Evolutionary conservation across 1,140 invertebrate genomes (phyloP), one percentile per base, ranked within the genome.

Genomic region (Drosophila ohnishii): DNA sequence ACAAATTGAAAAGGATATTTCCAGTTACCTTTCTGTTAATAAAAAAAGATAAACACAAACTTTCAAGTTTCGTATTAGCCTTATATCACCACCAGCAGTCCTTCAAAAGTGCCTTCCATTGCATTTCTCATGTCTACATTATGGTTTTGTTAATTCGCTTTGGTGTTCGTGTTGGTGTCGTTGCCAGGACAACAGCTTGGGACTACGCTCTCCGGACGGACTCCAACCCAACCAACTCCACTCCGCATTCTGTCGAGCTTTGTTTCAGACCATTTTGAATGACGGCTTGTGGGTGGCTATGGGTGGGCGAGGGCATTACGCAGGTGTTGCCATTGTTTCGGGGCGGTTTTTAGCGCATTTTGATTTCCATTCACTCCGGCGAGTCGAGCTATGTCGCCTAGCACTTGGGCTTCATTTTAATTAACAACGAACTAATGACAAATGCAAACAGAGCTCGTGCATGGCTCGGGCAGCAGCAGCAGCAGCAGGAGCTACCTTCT

Each of bases 371-470:
- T 83, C 51, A 59, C 8, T 77, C 62, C 56, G 74, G 48, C 40
- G 39, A 71, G 67, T 71, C 67, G 51, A 58, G 65, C 47, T 51
- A 47, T 62, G 74, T 75, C 82, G 75, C 51, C 75, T 72, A 57
- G 71, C 80, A 83, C 79, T 87, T 87, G 71, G 63, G 75, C 55
- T 80, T 76, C 84, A 83, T 83, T 87, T 87, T 87, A 87, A 87
- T 87, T 87, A 87, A 87, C 84, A 87, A 87, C 84, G 75, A 87
- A 87, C 83, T 87, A 87, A 87, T 87, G 76, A 76, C 72, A 87
- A 86, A 63, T 72, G 71, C 75, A 75, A 57, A 82, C 76, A 77
- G 44, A 42, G 59, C 25, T 45, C 39, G 25, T 60, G 47, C 56
- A 63, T 61, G 50, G 48, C 62, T 56, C 53, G 63, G 42, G 50